phyloP scores from a whole-genome alignment of 2,888 invertebrate genomes.

The Sisyra terminalis region DNA sequence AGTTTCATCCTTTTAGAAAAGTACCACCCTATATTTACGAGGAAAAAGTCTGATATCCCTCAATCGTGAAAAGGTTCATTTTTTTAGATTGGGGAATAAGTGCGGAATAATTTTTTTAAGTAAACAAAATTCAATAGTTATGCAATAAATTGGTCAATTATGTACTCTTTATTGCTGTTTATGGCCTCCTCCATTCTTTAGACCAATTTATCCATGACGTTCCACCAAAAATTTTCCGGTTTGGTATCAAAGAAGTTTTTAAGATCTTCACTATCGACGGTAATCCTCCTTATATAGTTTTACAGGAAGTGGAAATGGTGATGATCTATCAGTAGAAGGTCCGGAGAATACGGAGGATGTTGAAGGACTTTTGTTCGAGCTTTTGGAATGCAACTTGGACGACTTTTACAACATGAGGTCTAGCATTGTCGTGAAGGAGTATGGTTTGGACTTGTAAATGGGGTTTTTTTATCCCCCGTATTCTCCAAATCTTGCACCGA shows the following conservation, averaged over 20 bases:
- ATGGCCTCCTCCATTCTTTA: neutral
- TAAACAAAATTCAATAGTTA: neutral
- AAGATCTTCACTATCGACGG: neutral
- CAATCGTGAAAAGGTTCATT: too few relatives aligned
- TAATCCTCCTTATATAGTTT: neutral
- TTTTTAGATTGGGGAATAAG: neutral
- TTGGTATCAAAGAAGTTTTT: neutral
- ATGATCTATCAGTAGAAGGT: neutral
- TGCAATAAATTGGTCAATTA: neutral
- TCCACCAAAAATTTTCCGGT: neutral
- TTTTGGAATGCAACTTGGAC: neutral
- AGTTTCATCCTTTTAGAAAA: too few relatives aligned
- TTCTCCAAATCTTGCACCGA: too few relatives aligned
- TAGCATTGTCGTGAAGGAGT: neutral
- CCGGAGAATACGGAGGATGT: neutral
- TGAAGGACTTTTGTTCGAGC: neutral
- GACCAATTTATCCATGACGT: neutral
- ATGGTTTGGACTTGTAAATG: neutral
- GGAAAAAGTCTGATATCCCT: too few relatives aligned
- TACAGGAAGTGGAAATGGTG: neutral
- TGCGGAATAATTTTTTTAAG: neutral
- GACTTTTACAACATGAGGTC: neutral
- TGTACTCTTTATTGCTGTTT: neutral
- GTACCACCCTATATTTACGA: too few relatives aligned
- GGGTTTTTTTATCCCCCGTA: neutral